Conservation (phyloP, 2,797 vertebrate genomes). For the Tadarida brasiliensis region DNA sequence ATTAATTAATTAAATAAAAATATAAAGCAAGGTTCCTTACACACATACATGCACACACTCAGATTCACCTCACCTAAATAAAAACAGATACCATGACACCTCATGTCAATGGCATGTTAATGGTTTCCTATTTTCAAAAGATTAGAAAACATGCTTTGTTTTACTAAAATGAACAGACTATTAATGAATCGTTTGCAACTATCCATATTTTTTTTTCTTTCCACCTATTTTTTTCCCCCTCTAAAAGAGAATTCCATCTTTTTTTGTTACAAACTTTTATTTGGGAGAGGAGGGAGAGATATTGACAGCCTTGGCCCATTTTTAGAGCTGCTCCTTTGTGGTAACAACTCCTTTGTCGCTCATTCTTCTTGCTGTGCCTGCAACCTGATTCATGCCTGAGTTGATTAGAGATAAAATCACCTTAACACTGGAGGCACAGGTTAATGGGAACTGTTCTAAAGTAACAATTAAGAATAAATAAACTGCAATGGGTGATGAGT, state of each 20-base stretch:
- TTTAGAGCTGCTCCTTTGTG: constrained; percentile 31
- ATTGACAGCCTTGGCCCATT: constrained; percentile 44
- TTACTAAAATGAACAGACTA: not conserved
- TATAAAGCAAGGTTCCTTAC: not conserved
- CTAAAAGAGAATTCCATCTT: not conserved
- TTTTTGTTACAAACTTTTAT: not conserved
- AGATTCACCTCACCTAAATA: not conserved
- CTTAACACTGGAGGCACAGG: constrained; percentile 52
- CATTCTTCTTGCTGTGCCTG: constrained; percentile 62
- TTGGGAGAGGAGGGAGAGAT: not conserved
- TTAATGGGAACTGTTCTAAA: constrained; percentile 59
- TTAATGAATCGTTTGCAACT: not conserved
- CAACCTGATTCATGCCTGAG: constrained; percentile 66
- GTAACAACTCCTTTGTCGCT: constrained; percentile 65
- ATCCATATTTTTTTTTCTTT: not conserved
- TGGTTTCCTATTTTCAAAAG: not conserved
- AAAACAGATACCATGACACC: not conserved
- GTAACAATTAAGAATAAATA: constrained; percentile 55
- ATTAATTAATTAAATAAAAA: not conserved
- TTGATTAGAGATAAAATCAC: constrained; percentile 56
- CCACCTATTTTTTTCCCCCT: not conserved
- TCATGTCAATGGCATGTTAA: not conserved
- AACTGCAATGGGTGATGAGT: constrained; percentile 16
- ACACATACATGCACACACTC: not conserved
- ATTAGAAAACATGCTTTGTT: not conserved